Evolutionary conservation across 1,140 invertebrate species (phyloP).

Genomic region (Leguminivora glycinivorella): DNA sequence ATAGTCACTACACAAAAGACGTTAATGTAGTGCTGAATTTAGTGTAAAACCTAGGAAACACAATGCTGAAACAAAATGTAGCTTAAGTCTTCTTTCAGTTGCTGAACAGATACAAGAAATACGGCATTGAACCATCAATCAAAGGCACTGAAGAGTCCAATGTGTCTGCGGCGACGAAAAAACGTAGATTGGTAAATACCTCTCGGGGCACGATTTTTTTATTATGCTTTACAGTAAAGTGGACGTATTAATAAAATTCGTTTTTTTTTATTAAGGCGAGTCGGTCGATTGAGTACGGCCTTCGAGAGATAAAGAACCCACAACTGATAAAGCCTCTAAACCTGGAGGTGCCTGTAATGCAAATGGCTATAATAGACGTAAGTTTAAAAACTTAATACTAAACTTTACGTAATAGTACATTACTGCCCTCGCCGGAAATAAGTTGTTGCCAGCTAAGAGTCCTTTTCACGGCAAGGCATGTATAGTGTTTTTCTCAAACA

Average conservation of each 20-base stretch:
- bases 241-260: not conserved
- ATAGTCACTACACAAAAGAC: no score
- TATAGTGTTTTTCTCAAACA: no score
- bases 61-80: no score
- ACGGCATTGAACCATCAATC: constrained; percentile 55
- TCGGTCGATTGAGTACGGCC: constrained; percentile 36
- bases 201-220: no score
- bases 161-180: constrained; percentile 64
- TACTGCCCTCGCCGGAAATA: no score
- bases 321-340: constrained; percentile 59
- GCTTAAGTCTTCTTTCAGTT: no score
- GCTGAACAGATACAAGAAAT: constrained; percentile 55
- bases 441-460: no score
- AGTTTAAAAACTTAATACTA: constrained; percentile 35
- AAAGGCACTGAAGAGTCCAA: constrained; percentile 59
- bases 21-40: no score
- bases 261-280: constrained; percentile 37
- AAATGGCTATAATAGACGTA: constrained; percentile 70
- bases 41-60: no score
- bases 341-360: constrained; percentile 64
- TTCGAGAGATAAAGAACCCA: constrained; percentile 32
- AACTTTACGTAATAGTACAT: no score
- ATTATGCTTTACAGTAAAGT: no score
- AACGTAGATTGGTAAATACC: constrained; percentile 50
- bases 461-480: no score